phyloP scores from a whole-genome alignment of 2,113 vertebrate genomes.

The Drymodes brunneopygia region DNA sequence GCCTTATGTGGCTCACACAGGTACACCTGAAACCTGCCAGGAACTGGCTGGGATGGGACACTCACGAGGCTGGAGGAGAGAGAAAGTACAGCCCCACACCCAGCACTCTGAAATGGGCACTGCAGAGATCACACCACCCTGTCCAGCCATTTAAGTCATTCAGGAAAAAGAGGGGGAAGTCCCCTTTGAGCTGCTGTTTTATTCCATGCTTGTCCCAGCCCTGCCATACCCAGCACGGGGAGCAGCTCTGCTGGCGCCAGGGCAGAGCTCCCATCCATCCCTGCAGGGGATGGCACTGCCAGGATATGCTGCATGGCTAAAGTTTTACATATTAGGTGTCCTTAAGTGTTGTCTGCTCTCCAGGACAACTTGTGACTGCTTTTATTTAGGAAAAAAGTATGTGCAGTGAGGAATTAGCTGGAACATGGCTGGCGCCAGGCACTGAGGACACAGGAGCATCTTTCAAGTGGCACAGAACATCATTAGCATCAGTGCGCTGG shows the following conservation, averaged over 20 bases:
- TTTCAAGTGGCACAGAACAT: not conserved
- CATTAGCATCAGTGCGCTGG: not conserved
- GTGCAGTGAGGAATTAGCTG: not conserved
- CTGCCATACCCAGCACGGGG: not conserved
- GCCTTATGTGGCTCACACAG: not conserved
- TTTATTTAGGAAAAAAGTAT: not conserved
- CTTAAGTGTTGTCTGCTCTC: not conserved
- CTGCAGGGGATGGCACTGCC: not conserved
- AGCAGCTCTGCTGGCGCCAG: not conserved
- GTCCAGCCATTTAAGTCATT: not conserved
- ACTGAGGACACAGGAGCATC: not conserved
- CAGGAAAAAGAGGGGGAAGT: not conserved
- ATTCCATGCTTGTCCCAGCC: not conserved
- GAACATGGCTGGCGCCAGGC: not conserved
- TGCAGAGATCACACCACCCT: not conserved
- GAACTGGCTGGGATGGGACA: not conserved
- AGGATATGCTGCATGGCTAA: not conserved
- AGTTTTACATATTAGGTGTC: not conserved
- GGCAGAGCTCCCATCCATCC: not conserved
- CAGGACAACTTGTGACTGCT: not conserved
- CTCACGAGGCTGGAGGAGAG: not conserved
- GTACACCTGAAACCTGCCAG: not conserved
- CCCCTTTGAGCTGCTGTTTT: not conserved
- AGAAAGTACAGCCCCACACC: not conserved
- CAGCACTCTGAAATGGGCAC: not conserved